Percentiles rank a stretch among this genome's conserved stretches.
phyloP scores from a whole-genome alignment of 2,888 invertebrate genomes.

The Sminthurides aquaticus region DNA sequence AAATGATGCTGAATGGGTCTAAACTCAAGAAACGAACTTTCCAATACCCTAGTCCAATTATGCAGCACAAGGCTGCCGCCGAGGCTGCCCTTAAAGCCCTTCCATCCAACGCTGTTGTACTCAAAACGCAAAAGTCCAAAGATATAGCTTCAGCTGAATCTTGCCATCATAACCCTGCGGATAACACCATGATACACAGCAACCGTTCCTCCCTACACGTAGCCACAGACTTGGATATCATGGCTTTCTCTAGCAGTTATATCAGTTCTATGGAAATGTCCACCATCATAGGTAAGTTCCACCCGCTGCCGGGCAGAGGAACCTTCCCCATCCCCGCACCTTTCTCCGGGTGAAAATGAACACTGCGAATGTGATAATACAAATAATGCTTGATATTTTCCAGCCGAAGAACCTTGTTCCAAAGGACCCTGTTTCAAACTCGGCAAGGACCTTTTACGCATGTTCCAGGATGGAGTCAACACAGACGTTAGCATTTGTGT shows the following conservation, averaged over 20 bases:
- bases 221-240: constrained; percentile 35
- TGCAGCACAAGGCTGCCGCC: constrained; percentile 38
- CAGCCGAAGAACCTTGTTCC: constrained; percentile 39
- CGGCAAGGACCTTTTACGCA: constrained; percentile 77
- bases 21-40: constrained; percentile 7
- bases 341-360: no score
- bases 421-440: constrained; percentile 55
- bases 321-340: no score
- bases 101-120: constrained; percentile 7
- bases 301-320: no score
- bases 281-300: constrained; percentile 13
- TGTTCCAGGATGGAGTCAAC: constrained; percentile 85
- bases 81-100: constrained; percentile 32
- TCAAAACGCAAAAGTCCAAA: constrained; percentile 7
- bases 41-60: constrained; percentile 39
- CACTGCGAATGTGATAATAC: no score
- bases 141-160: neutral
- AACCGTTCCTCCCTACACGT: constrained; percentile 42
- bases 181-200: constrained; percentile 17
- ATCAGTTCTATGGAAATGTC: constrained; percentile 42
- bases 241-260: constrained; percentile 33
- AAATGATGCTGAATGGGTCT: neutral
- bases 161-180: neutral
- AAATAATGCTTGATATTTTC: neutral
- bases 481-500: constrained; percentile 81